Evolutionary conservation across 2,113 vertebrate genomes (phyloP), one percentile per base, ranked within the genome.

Genomic region (Xerus inauris): DNA sequence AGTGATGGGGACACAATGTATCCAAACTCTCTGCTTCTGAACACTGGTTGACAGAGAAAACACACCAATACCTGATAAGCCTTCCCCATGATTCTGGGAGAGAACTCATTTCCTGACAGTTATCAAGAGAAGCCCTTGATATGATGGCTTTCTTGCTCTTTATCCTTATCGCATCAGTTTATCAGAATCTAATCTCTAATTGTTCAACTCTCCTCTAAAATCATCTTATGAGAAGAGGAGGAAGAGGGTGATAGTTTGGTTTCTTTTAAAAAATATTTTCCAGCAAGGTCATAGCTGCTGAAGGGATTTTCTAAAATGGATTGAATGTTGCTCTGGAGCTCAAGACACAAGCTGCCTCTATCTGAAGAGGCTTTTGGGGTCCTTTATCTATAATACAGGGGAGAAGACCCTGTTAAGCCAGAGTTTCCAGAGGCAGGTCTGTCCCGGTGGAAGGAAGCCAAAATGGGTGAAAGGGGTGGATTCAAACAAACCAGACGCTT

Each of bases 1-100:
- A 89, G 32, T 69, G 57, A 92, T 7, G 91, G 79, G 93, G 65
- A 97, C 86, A 45, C 7, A 0, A 28, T 59, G 93, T 96, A 77
- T 91, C 93, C 12, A 57, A 71, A 67, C 32, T 6, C 40, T 24
- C 38, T 59, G 69, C 67, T 67, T 76, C 65, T 92, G 76, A 91
- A 93, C 42, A 71, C 30, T 19, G 5, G 8, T 26, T 26, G 65
- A 83, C 40, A 45, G 40, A 88, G 64, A 93, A 87, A 94, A 95
- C 54, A 67, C 54, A 86, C 32, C 24, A 47, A 38, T n/a, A 35
- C 42, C 20, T 79, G 75, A 72, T 96, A 59, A 67, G 38, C 32
- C 24, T 73, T 87, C 42, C 42, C 59, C 59, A 51, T 22, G 79
- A 81, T 11, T 45, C 73, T 64, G 94, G 22, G 30, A 42, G 59